Conservation (phyloP, 1,140 invertebrate species). For the Stegodyphus dumicola region DNA sequence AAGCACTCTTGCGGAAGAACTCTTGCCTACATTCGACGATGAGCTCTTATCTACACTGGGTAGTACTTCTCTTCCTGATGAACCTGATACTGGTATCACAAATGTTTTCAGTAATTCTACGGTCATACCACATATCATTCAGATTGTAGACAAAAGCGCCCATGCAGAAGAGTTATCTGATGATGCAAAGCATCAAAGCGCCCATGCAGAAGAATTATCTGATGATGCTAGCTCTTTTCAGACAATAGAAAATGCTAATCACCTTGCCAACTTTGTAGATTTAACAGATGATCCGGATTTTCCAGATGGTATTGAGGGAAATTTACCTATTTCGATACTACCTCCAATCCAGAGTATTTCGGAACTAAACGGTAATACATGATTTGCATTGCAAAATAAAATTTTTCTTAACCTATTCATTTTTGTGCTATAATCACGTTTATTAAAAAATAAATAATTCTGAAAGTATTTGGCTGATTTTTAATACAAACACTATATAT, state of each 20-base stretch:
- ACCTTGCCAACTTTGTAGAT: constrained; percentile 10
- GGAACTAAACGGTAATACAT: not conserved
- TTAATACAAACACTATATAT: no score
- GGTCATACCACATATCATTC: no score
- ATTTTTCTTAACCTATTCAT: no score
- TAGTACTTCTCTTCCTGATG: no score
- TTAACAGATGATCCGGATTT: constrained; percentile 31
- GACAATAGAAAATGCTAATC: not conserved
- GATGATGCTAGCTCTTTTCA: not conserved
- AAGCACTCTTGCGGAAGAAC: no score
- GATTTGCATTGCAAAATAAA: not conserved
- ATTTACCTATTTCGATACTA: constrained; percentile 19
- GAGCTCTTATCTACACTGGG: not conserved
- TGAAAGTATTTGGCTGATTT: no score
- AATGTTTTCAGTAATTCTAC: no score
- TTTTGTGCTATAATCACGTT: no score
- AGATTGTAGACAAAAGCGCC: no score
- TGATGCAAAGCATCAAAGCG: not conserved
- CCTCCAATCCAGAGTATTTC: not conserved
- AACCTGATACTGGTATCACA: no score
- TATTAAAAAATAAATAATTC: no score
- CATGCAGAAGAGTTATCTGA: not conserved
- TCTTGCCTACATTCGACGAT: not conserved
- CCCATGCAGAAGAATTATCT: not conserved
- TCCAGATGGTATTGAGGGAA: constrained; percentile 52